These are phyloP conservation scores for Apodemia zela DNA, from an alignment of 2,888 invertebrate species.

Conservation along the genomic window DNA sequence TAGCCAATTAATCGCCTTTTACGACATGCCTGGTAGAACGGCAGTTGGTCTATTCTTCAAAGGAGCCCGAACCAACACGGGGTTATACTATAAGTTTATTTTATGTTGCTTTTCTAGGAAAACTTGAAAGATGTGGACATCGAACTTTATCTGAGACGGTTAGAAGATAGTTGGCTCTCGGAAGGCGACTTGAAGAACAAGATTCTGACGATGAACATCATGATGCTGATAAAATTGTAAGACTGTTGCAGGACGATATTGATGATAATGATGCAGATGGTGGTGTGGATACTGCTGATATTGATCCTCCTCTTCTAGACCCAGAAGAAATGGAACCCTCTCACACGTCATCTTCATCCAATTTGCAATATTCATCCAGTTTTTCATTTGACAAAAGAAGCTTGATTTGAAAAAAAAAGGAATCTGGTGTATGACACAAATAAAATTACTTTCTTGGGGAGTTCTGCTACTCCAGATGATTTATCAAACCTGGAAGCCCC, in stretches of 20 bases:
- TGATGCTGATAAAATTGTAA: constrained; percentile 42
- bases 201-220: constrained; percentile 40
- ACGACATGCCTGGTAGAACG: too few species aligned
- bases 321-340: constrained; percentile 39
- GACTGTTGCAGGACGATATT: constrained; percentile 38
- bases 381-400: constrained; percentile 44
- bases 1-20: too few species aligned
- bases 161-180: constrained; percentile 41
- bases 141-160: constrained; percentile 38
- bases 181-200: constrained; percentile 40
- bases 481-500: constrained; percentile 22
- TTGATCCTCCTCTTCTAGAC: constrained; percentile 42
- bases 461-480: constrained; percentile 37
- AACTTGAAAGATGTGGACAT: constrained; percentile 39
- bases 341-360: constrained; percentile 37
- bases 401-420: constrained; percentile 43
- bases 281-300: constrained; percentile 40
- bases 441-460: constrained; percentile 43
- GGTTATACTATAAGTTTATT: constrained; percentile 34
- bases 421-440: constrained; percentile 39
- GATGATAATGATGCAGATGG: constrained; percentile 30
- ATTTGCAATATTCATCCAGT: constrained; percentile 36
- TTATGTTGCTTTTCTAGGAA: constrained; percentile 42
- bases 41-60: too few species aligned
- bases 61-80: too few species aligned